phyloP scores from a whole-genome alignment of 2,888 invertebrate genomes.

The Lysandra coridon region DNA sequence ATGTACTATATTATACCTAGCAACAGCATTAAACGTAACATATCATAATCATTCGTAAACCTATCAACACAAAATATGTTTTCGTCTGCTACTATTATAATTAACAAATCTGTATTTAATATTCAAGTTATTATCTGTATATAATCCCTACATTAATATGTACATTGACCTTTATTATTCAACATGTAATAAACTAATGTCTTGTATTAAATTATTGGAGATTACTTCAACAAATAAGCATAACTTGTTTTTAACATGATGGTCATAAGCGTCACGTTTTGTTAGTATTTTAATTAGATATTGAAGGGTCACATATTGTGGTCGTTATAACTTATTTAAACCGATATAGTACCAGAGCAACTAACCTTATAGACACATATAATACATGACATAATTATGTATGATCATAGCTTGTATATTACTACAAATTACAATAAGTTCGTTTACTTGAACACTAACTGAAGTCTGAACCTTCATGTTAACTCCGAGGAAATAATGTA shows the following conservation, averaged over 20 bases:
- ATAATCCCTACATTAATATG: slow-evolving; percentile 3
- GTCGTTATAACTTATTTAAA: not conserved
- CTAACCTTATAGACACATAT: not conserved
- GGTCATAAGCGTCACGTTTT: no score
- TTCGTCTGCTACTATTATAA: not conserved
- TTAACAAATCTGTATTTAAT: not conserved
- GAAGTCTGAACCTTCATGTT: no score
- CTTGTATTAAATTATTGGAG: not conserved
- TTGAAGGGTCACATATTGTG: not conserved
- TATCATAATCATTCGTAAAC: not conserved
- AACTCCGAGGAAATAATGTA: no score
- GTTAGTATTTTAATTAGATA: not conserved
- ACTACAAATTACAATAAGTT: not conserved
- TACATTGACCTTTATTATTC: slow-evolving; percentile 10
- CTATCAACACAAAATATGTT: not conserved
- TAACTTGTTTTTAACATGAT: not conserved
- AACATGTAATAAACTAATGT: not conserved
- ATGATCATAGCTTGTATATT: not conserved
- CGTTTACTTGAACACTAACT: no score
- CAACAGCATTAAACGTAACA: not conserved
- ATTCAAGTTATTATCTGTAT: not conserved
- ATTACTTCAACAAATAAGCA: not conserved
- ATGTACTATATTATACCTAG: not conserved
- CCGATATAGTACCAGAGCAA: not conserved
- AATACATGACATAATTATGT: not conserved